Evolutionary conservation across 2,113 vertebrate species (phyloP).

Genomic region (Acrocephalus kingi): DNA sequence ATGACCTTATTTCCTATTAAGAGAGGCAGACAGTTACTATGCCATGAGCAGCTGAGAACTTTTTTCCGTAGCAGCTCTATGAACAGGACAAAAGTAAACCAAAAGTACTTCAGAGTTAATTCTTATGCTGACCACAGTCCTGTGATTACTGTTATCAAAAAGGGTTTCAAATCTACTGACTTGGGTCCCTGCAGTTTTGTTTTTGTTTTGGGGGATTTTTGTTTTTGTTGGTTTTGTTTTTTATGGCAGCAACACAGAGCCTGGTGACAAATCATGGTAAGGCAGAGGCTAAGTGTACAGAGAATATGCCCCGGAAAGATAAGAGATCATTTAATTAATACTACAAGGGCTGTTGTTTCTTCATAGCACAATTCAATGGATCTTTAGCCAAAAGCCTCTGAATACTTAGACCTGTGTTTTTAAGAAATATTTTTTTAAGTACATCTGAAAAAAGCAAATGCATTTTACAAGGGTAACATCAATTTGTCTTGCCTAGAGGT

Average conservation of each 20-base stretch:
- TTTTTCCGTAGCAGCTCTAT: neutral
- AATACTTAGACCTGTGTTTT: neutral
- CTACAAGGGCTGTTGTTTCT: neutral
- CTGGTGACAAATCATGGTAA: neutral
- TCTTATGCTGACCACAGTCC: neutral
- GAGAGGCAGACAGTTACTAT: neutral
- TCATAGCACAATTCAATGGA: neutral
- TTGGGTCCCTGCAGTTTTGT: neutral
- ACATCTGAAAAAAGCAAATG: neutral
- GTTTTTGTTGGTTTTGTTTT: neutral
- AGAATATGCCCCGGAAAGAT: neutral
- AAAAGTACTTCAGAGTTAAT: neutral
- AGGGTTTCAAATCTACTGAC: neutral
- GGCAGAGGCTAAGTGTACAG: neutral
- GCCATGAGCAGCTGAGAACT: neutral
- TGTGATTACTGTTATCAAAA: neutral
- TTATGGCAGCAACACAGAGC: neutral
- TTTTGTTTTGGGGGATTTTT: too few species aligned
- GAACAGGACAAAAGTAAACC: neutral
- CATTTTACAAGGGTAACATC: neutral
- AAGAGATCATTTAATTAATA: neutral
- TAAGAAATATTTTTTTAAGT: neutral
- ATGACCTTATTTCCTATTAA: neutral
- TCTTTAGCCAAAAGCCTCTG: neutral
- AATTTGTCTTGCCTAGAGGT: neutral